Base-by-base conservation (phyloP, 2,888 invertebrate genomes). In the Altica lythri region DNA sequence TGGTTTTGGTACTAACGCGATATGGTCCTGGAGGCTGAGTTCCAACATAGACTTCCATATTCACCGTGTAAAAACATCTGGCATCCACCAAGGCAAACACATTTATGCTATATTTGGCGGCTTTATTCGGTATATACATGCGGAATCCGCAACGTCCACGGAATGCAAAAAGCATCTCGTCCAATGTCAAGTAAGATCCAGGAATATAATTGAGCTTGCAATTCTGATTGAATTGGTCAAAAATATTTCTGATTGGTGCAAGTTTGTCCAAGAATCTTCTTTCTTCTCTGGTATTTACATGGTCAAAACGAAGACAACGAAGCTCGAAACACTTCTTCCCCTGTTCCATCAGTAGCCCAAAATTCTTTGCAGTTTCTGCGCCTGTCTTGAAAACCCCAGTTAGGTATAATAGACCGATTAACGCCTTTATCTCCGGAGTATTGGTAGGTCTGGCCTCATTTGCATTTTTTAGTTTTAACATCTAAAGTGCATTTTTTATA, bases 81-180 rank as follows among this genome's bases (percentile, higher is more conserved):
- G 51, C 14, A 35, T 55, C 49, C 18, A 45, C 46, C 10, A 52
- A 19, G n/a, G 46, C 12, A 34, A n/a, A n/a, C n/a, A n/a, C n/a
- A n/a, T n/a, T n/a, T n/a, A n/a, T n/a, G n/a, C n/a, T n/a, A n/a
- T n/a, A n/a, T n/a, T 52, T 46, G 14, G 32, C 27, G 8, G 56
- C 44, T 34, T 57, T 54, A 12, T 34, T 17, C 32, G 55, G 29
- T 59, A 56, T 53, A 25, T 56, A 56, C 19, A 35, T 14, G 12
- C 48, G 48, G 18, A 53, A 48, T 6, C 34, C 9, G 34, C 52
- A 56, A 25, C 37, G 29, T 30, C 55, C 51, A 18, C n/a, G n/a
- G n/a, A 55, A 55, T 10, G 22, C 57, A n/a, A 18, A 16, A 12
- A 50, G 38, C 54, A 54, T 51, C 42, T 55, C 57, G 44, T 57